These are phyloP conservation scores for Adelosebastes latens DNA, from an alignment of 2,797 vertebrate genomes.

Conservation along the genomic window DNA sequence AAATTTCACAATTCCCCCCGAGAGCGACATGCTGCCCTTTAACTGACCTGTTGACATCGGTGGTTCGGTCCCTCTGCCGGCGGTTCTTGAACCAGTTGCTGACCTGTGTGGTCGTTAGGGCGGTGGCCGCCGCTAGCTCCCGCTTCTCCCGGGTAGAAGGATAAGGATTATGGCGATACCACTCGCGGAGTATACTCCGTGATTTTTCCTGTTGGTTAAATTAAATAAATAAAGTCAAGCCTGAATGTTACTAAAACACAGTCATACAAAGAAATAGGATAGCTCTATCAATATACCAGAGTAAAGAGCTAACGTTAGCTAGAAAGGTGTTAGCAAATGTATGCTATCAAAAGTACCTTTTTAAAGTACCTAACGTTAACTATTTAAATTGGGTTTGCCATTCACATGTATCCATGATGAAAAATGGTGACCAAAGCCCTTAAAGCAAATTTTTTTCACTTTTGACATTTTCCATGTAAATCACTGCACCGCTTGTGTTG, in stretches of 20 bases:
- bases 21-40: background rate
- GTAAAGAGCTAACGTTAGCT: background rate
- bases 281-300: background rate
- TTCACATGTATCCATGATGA: background rate
- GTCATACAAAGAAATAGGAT: background rate
- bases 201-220: conserved; percentile 75
- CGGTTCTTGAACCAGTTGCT: conserved; percentile 99
- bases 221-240: background rate
- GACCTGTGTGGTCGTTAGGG: conserved; percentile 94
- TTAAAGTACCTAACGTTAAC: background rate
- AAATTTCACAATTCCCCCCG: rapidly evolving
- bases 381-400: background rate
- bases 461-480: background rate
- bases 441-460: background rate
- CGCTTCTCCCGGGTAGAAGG: conserved; percentile 90
- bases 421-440: background rate
- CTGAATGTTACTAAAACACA: background rate
- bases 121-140: conserved; percentile 92
- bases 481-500: background rate
- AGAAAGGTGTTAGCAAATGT: background rate
- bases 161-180: conserved; percentile 75
- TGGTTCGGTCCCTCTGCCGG: conserved; percentile 88
- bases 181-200: conserved; percentile 68
- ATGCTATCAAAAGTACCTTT: background rate
- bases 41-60: conserved; percentile 26